phyloP scores from a whole-genome alignment of 1,140 invertebrate genomes.

The Pogonomyrmex californicus region DNA sequence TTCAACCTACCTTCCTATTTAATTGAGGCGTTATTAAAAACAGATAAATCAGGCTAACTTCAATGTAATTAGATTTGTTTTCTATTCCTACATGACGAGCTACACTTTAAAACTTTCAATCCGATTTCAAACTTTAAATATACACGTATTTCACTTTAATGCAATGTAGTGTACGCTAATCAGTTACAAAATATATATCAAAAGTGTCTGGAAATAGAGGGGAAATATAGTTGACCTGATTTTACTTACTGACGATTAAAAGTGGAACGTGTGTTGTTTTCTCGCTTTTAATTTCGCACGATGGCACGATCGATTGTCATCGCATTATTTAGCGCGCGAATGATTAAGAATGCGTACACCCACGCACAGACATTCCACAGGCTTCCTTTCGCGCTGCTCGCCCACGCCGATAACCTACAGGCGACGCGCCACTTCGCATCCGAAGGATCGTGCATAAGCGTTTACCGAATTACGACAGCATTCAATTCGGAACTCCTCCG shows the following conservation, averaged over 20 bases:
- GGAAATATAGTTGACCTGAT: too few species aligned
- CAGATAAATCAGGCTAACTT: too few species aligned
- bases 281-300: neutral
- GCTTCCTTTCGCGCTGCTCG: constrained; percentile 14
- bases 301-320: neutral
- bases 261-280: too few species aligned
- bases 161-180: too few species aligned
- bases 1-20: neutral
- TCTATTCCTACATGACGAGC: too few species aligned
- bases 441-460: constrained; percentile 39
- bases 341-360: neutral
- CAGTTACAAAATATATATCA: too few species aligned
- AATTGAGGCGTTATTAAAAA: neutral
- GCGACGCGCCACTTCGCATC: neutral
- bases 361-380: constrained; percentile 6
- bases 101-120: too few species aligned
- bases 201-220: too few species aligned
- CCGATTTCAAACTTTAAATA: too few species aligned
- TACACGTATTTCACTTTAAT: too few species aligned
- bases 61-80: too few species aligned
- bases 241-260: neutral
- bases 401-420: constrained; percentile 22
- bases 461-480: constrained; percentile 54
- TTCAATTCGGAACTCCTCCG: constrained; percentile 47
- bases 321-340: neutral